Evolutionary conservation across 2,113 vertebrate genomes (phyloP).

Genomic region (Ancistrus triradiatus): DNA sequence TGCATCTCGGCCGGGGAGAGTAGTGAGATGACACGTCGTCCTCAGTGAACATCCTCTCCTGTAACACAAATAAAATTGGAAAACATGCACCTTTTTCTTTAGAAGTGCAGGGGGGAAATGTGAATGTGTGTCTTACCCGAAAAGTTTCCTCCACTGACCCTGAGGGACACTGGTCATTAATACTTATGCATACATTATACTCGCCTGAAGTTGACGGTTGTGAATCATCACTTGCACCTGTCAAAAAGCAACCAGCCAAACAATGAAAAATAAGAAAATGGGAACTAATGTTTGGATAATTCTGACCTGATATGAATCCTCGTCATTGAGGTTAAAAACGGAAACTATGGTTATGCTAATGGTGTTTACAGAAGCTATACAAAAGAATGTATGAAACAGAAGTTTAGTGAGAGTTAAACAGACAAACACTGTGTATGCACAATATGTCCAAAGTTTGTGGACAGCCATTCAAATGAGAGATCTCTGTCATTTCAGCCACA

Average conservation of each 20-base stretch:
- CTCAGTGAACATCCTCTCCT: conserved; percentile 10
- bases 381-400: too few species aligned
- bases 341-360: too few species aligned
- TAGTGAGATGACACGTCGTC: conserved; percentile 3
- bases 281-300: too few species aligned
- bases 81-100: not conserved
- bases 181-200: conserved; percentile 18
- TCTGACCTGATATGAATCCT: too few species aligned
- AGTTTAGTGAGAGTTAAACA: not conserved
- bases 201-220: conserved; percentile 43
- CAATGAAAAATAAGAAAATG: not conserved
- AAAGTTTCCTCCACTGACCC: not conserved
- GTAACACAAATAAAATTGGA: not conserved
- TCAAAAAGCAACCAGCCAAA: not conserved
- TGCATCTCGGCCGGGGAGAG: conserved; percentile 22
- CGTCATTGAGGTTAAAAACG: too few species aligned
- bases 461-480: too few species aligned
- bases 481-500: too few species aligned
- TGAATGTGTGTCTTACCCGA: not conserved
- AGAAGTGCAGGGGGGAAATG: not conserved
- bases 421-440: not conserved
- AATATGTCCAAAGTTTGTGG: too few species aligned
- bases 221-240: conserved; percentile 42
- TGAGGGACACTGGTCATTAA: conserved; percentile 2
- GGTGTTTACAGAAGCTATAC: too few species aligned